phyloP scores from a whole-genome alignment of 2,797 vertebrate genomes.

The Saxicola maurus region DNA sequence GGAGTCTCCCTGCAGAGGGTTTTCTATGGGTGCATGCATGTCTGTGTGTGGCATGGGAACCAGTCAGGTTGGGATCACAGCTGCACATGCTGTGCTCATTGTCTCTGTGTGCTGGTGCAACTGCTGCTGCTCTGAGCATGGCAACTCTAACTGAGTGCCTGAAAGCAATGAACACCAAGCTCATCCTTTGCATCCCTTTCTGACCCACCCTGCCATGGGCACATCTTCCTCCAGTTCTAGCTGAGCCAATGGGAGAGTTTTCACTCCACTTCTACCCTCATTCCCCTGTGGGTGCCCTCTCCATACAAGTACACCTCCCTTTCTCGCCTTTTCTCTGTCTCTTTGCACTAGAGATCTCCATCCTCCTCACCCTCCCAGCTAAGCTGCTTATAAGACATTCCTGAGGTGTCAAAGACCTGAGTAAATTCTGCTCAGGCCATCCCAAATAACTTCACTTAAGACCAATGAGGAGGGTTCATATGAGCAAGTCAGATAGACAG shows the following conservation, averaged over 20 bases:
- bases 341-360: background rate
- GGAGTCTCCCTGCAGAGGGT: background rate
- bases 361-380: background rate
- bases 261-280: background rate
- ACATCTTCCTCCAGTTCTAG: background rate
- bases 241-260: background rate
- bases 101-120: background rate
- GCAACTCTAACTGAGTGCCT: background rate
- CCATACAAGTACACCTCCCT: background rate
- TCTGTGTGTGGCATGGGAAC: background rate
- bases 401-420: background rate
- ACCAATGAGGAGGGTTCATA: background rate
- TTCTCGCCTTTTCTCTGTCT: background rate
- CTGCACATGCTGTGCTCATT: accelerated
- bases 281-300: background rate
- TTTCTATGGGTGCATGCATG: no score
- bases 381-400: background rate
- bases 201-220: background rate
- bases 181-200: background rate
- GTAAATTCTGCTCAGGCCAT: background rate
- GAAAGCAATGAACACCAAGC: background rate
- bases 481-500: background rate
- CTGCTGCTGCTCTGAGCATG: background rate
- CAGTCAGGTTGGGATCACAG: background rate
- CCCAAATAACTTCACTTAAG: background rate